Conservation (phyloP, 2,797 vertebrate species). For the Alcedo quadribrachys region DNA sequence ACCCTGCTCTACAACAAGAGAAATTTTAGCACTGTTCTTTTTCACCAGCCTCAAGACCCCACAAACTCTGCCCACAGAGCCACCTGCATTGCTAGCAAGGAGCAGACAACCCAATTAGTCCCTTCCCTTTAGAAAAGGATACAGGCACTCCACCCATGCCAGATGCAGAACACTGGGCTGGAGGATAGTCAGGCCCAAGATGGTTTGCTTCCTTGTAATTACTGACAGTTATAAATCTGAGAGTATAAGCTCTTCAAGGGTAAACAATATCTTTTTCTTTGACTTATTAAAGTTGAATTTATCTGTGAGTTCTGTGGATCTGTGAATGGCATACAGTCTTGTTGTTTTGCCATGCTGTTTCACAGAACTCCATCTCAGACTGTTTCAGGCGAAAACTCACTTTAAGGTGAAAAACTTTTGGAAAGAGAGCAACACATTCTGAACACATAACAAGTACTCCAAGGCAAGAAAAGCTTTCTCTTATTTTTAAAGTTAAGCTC, state of each 20-base stretch:
- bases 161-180: background rate
- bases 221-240: constrained; percentile 19
- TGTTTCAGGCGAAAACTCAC: background rate
- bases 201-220: constrained; percentile 34
- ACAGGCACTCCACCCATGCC: background rate
- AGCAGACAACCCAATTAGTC: background rate
- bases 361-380: constrained; percentile 14
- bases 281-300: constrained; percentile 30
- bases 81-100: background rate
- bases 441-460: constrained; percentile 43
- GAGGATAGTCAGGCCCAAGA: background rate
- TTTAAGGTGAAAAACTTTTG: constrained; percentile 63
- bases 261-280: constrained; percentile 53
- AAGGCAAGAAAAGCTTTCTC: constrained; percentile 43
- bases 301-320: too few relatives aligned
- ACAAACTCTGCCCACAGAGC: background rate
- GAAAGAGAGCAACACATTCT: constrained; percentile 57
- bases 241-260: constrained; percentile 25
- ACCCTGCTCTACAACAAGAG: background rate
- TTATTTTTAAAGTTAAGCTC: constrained; percentile 62
- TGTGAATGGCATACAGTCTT: constrained; percentile 15
- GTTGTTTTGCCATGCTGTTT: constrained; percentile 38
- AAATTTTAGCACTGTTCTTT: background rate
- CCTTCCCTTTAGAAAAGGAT: constrained; percentile 3
- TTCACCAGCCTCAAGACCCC: background rate